Conservation (phyloP, 2,888 invertebrate genomes). For the Pheosia tremula region DNA sequence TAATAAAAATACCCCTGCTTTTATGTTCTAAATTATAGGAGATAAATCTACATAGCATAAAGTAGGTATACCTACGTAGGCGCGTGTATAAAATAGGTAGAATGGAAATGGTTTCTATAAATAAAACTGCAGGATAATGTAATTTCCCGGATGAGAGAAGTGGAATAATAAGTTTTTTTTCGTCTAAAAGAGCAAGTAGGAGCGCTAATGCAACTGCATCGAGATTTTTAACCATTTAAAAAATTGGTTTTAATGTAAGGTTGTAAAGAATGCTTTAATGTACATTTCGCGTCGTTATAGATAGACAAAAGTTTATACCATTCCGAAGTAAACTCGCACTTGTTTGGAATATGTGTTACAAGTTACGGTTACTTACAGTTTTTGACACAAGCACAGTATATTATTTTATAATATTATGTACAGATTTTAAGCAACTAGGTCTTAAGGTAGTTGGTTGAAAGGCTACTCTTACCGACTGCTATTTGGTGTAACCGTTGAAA, state of each 20-base stretch:
- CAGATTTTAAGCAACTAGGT: too few relatives aligned
- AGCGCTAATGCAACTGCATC: slow-evolving; percentile 80
- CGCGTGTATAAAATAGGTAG: slow-evolving; percentile 17
- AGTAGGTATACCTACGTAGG: background rate
- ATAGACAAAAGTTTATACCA: slow-evolving; percentile 61
- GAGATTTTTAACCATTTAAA: slow-evolving; percentile 78
- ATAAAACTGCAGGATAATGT: slow-evolving; percentile 70
- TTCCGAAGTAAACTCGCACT: slow-evolving; percentile 49
- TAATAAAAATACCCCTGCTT: background rate
- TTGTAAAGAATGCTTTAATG: slow-evolving; percentile 76
- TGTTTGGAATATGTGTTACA: slow-evolving; percentile 41
- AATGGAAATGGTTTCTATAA: slow-evolving; percentile 56
- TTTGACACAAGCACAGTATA: slow-evolving; percentile 17
- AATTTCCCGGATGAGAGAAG: slow-evolving; percentile 72
- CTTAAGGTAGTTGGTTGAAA: too few relatives aligned
- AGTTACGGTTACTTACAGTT: slow-evolving; percentile 46
- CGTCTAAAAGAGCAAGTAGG: slow-evolving; percentile 77
- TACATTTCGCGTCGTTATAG: slow-evolving; percentile 69
- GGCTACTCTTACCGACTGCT: too few relatives aligned
- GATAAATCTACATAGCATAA: background rate
- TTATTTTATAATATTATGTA: too few relatives aligned
- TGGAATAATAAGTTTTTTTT: slow-evolving; percentile 71
- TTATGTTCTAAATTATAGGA: background rate
- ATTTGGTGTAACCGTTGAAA: too few relatives aligned
- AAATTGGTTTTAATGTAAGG: slow-evolving; percentile 78